Evolutionary conservation across 2,888 invertebrate species (phyloP), one percentile per base, ranked within the genome.

Genomic region (Morpho helenor): DNA sequence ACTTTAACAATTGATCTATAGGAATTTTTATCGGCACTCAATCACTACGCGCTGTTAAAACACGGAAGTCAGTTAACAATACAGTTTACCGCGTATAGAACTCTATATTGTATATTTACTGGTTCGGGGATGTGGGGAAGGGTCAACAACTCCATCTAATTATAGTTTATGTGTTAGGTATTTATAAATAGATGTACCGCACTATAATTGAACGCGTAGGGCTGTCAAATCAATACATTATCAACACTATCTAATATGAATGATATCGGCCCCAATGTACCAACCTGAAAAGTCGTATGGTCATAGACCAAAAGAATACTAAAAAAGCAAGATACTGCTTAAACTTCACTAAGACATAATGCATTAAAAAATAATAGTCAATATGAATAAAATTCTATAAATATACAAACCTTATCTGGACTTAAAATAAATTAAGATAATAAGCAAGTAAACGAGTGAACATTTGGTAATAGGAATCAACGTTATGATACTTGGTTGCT

Each of bases 101-200:
- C 51, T 55, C 57, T 46, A 57, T 57, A 60, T 39, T 49, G 47
- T 46, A 42, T 52, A 55, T 60, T 52, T 57, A 61, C 52, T 52
- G 52, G 55, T 42, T 40, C 47, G 48, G 49, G 44, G 49, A 46
- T 56, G 52, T 50, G 48, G 46, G 16, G 52, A 51, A 47, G 62
- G 60, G 60, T 62, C 60, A 60, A 57, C 52, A 55, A 57, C 62
- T 62, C 46, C 40, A 9, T 52, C 62, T 62, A 62, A 57, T 52
- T 60, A 60, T 62, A 62, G 64, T 57, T 59, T 51, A 61, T 60
- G 55, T 62, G 64, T 59, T 62, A 57, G 56, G 56, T 61, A 59
- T 60, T 52, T 64, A 64, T 65, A 64, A 61, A 62, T 60, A 65
- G 58, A 56, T 52, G 47, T 16, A 40, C 52, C 41, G 50, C 44